Conservation (phyloP, 2,113 vertebrate genomes). For the Stigmatopora argus region DNA sequence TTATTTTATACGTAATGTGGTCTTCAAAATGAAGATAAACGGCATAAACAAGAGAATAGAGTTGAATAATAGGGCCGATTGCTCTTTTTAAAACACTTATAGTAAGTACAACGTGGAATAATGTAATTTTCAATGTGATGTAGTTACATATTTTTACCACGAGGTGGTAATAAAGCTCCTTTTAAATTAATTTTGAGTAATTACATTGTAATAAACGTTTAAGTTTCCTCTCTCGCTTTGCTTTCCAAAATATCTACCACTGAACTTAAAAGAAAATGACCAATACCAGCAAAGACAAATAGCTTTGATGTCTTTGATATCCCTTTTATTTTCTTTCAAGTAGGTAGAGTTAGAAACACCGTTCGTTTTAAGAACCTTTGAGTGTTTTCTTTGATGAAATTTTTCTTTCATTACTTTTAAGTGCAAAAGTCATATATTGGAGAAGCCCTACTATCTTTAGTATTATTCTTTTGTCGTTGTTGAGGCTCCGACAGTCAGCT, state of each 20-base stretch:
- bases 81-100: not conserved
- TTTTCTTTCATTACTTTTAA: not conserved
- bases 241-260: not conserved
- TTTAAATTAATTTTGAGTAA: too few relatives aligned
- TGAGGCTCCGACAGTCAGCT: not conserved
- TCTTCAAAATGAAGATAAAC: too few relatives aligned
- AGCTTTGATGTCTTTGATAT: not conserved
- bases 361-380: not conserved
- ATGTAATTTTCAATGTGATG: not conserved
- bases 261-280: not conserved
- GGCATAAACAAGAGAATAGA: too few relatives aligned
- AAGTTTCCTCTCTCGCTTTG: not conserved
- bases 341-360: not conserved
- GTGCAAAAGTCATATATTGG: not conserved
- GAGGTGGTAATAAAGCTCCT: slow-evolving; percentile 23
- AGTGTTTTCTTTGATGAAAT: not conserved
- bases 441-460: not conserved
- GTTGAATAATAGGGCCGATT: not conserved
- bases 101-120: not conserved
- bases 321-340: not conserved
- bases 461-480: not conserved
- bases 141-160: slow-evolving; percentile 8
- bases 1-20: too few relatives aligned
- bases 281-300: not conserved
- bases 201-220: not conserved